A percentile compares a stretch with the other conserved stretches of the same genome.
Evolutionary conservation across 2,113 vertebrate genomes (phyloP).

Genomic region (Pelvicachromis taeniatus): DNA sequence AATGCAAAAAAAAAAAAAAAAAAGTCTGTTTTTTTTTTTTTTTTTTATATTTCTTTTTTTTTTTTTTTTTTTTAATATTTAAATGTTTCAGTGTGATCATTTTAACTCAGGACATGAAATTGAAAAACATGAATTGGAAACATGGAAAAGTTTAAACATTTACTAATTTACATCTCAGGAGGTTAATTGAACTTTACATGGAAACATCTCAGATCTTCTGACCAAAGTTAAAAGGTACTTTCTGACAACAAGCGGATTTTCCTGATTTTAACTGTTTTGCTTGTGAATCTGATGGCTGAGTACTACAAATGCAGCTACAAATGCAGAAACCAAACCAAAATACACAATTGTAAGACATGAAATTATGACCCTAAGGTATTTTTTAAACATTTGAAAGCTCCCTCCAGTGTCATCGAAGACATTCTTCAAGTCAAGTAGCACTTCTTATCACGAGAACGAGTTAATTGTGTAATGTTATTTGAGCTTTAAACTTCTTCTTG

Average conservation of each 20-base stretch:
- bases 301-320: not conserved
- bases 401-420: not conserved
- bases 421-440: not conserved
- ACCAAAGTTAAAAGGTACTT: not conserved
- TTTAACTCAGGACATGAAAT: not conserved
- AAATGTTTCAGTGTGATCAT: not conserved
- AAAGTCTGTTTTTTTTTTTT: no score
- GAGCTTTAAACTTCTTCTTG: not conserved
- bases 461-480: not conserved
- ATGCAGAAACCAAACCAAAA: not conserved
- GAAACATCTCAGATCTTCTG: not conserved
- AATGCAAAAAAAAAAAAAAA: no score
- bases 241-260: not conserved
- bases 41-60: not conserved
- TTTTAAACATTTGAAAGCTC: not conserved
- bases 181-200: not conserved
- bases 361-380: no score
- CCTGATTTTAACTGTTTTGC: not conserved
- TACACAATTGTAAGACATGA: not conserved
- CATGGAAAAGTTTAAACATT: not conserved
- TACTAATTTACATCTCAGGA: not conserved
- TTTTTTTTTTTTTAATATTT: not conserved
- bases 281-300: not conserved
- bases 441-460: not conserved
- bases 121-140: not conserved